Conservation (phyloP, 2,888 invertebrate genomes). For the Agriopis aurantiaria region DNA sequence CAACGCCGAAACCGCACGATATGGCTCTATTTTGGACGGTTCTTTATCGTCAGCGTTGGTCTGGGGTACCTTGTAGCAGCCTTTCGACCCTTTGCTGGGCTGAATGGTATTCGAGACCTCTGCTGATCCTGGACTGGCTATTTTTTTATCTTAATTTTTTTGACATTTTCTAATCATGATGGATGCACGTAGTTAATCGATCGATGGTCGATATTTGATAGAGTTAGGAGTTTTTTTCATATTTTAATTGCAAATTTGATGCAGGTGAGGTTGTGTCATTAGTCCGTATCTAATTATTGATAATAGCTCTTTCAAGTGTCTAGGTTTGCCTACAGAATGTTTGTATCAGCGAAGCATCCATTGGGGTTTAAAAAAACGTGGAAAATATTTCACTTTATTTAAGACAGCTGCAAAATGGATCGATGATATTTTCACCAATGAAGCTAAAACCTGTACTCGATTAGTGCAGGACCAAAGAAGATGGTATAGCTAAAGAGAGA, state of each 20-base stretch:
- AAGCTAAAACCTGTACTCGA: no score
- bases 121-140: conserved; percentile 79
- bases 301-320: conserved; percentile 21
- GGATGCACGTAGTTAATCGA: conserved; percentile 77
- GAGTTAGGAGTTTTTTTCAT: conserved; percentile 11
- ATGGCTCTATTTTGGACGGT: conserved; percentile 68
- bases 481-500: no score
- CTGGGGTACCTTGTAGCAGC: conserved; percentile 79
- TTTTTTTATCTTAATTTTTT: conserved; percentile 81
- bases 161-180: conserved; percentile 76
- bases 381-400: no score
- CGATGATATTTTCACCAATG: no score
- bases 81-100: conserved; percentile 67
- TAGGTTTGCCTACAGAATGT: conserved; percentile 1
- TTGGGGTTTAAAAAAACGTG: neutral
- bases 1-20: conserved; percentile 51
- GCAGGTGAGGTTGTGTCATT: conserved; percentile 4
- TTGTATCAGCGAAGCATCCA: neutral
- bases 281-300: conserved; percentile 2
- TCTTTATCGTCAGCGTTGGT: conserved; percentile 82
- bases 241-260: conserved; percentile 17
- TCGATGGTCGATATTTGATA: conserved; percentile 46
- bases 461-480: no score
- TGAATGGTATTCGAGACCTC: conserved; percentile 86
- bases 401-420: no score